Evolutionary conservation across 2,888 invertebrate species (phyloP).

Genomic region (Oligia strigilis): DNA sequence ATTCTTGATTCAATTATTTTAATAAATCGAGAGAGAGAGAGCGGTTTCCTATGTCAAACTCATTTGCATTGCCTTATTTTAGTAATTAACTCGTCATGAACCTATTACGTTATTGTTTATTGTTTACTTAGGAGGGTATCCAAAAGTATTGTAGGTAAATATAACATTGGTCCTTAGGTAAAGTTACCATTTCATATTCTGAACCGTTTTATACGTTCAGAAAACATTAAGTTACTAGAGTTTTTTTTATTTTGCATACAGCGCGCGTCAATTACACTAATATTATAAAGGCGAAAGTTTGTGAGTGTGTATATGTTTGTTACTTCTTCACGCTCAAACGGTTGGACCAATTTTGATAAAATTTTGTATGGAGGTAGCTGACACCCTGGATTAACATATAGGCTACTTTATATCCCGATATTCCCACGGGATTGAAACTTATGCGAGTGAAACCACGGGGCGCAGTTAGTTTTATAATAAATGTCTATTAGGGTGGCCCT

Average conservation of each 20-base stretch:
- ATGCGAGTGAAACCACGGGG: no score
- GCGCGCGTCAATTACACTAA: not conserved
- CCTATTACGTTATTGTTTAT: not conserved
- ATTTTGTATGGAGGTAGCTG: no score
- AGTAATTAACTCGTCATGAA: not conserved
- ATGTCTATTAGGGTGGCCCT: no score
- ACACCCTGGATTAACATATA: no score
- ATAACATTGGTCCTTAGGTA: not conserved
- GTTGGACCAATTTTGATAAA: no score
- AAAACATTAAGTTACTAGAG: not conserved
- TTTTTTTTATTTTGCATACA: not conserved
- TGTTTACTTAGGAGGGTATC: not conserved
- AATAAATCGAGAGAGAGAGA: not conserved
- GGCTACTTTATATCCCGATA: no score
- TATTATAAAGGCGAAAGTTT: no score
- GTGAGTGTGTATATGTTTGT: no score
- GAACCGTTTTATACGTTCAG: not conserved
- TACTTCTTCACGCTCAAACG: no score
- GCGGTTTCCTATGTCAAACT: not conserved
- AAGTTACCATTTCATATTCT: no score
- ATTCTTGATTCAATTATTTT: constrained; percentile 8
- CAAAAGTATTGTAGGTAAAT: not conserved
- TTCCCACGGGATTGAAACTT: no score
- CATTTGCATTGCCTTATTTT: not conserved
- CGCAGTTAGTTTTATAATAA: no score